phyloP scores from a whole-genome alignment of 2,113 vertebrate genomes.

The Colaptes auratus region DNA sequence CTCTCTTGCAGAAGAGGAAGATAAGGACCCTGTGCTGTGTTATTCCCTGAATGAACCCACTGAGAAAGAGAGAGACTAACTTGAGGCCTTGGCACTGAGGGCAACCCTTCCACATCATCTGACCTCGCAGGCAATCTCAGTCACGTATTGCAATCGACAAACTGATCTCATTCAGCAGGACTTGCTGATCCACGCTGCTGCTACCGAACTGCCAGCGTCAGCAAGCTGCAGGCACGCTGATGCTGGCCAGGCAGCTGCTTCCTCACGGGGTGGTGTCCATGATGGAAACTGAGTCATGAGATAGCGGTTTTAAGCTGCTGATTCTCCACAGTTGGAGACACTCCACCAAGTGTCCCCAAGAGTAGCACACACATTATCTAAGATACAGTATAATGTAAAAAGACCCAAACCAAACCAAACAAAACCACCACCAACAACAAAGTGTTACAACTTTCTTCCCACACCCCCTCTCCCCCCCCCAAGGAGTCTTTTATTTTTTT shows the following conservation, averaged over 20 bases:
- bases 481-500: not conserved
- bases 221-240: too few species aligned
- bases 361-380: not conserved
- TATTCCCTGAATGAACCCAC: not conserved
- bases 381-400: not conserved
- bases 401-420: too few species aligned
- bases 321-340: not conserved
- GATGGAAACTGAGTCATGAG: not conserved
- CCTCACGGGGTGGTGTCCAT: not conserved
- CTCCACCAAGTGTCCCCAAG: not conserved
- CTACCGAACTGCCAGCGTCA: too few species aligned
- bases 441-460: not conserved
- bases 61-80: not conserved
- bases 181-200: too few species aligned
- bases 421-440: too few species aligned
- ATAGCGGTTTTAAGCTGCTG: not conserved
- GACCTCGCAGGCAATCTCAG: not conserved
- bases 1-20: not conserved
- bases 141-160: too few species aligned
- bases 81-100: not conserved
- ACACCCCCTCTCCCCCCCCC: too few species aligned
- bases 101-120: not conserved
- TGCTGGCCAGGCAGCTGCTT: rapidly evolving
- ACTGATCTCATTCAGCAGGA: too few species aligned
- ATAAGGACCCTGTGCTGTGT: rapidly evolving